phyloP scores from a whole-genome alignment of 2,888 invertebrate genomes.

The Hoplodrina ambigua region DNA sequence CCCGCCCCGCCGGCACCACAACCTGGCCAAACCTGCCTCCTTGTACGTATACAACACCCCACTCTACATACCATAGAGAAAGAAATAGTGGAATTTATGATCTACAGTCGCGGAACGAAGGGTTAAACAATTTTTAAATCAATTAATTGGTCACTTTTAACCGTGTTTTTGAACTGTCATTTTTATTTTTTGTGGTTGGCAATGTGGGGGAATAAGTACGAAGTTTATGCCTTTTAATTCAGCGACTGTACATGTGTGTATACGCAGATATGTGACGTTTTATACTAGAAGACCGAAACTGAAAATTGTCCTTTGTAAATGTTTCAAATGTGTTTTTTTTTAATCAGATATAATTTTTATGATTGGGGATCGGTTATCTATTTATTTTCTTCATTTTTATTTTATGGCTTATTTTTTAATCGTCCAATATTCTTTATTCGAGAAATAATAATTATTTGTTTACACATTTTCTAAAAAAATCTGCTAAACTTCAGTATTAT shows the following conservation, averaged over 20 bases:
- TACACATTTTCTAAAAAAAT: not conserved
- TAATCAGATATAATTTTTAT: conserved; percentile 3
- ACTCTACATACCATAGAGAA: conserved; percentile 51
- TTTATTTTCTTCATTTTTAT: conserved; percentile 3
- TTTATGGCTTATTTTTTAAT: conserved; percentile 4
- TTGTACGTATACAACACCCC: conserved; percentile 79
- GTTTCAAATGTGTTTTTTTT: conserved; percentile 17
- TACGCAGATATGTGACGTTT: not conserved
- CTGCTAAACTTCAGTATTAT: not conserved
- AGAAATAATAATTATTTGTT: not conserved
- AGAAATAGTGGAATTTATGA: not conserved
- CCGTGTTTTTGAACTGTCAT: no score
- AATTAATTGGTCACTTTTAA: no score
- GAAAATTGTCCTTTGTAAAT: not conserved
- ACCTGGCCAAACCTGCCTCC: conserved; percentile 79
- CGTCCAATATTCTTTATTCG: not conserved
- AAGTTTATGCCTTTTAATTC: conserved; percentile 12
- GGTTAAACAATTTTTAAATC: not conserved
- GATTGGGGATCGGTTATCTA: conserved; percentile 8
- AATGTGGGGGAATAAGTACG: not conserved
- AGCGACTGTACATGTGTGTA: not conserved
- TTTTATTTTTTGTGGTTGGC: no score
- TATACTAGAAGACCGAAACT: not conserved
- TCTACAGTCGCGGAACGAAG: not conserved
- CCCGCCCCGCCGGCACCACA: conserved; percentile 77